Conservation (phyloP, 1,140 invertebrate species). For the Bathynomus jamesi region DNA sequence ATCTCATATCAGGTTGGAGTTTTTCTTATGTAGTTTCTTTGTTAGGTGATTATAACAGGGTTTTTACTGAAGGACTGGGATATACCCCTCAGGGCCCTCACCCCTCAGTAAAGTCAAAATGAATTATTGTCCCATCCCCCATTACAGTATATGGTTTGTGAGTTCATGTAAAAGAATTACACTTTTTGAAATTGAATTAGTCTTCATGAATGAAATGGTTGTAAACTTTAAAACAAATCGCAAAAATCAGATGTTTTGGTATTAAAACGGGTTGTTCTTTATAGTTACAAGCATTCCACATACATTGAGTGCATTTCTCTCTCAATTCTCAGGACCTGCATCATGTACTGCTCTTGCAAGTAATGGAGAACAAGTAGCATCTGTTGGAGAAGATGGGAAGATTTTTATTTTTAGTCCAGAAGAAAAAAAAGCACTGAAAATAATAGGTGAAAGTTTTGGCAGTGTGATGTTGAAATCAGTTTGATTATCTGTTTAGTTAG, state of each 20-base stretch:
- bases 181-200: neutral
- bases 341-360: slow-evolving; percentile 26
- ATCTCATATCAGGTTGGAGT: slow-evolving; percentile 15
- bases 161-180: neutral
- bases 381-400: slow-evolving; percentile 73
- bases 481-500: slow-evolving; percentile 15
- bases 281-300: too few relatives aligned
- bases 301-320: too few relatives aligned
- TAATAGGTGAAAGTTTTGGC: slow-evolving; percentile 49
- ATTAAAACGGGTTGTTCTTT: too few relatives aligned
- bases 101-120: neutral
- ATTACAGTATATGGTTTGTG: neutral
- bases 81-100: neutral
- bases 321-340: slow-evolving; percentile 1
- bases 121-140: neutral
- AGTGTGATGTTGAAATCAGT: neutral
- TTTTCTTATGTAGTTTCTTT: neutral
- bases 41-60: neutral
- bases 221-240: too few relatives aligned
- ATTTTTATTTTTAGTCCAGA: slow-evolving; percentile 60
- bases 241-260: too few relatives aligned
- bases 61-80: neutral
- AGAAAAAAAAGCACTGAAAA: slow-evolving; percentile 52
- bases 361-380: slow-evolving; percentile 27
- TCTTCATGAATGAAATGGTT: too few relatives aligned